These are phyloP conservation scores for Hirtodrosophila cameraria DNA, from an alignment of 2,888 invertebrate genomes.

Conservation along the genomic window DNA sequence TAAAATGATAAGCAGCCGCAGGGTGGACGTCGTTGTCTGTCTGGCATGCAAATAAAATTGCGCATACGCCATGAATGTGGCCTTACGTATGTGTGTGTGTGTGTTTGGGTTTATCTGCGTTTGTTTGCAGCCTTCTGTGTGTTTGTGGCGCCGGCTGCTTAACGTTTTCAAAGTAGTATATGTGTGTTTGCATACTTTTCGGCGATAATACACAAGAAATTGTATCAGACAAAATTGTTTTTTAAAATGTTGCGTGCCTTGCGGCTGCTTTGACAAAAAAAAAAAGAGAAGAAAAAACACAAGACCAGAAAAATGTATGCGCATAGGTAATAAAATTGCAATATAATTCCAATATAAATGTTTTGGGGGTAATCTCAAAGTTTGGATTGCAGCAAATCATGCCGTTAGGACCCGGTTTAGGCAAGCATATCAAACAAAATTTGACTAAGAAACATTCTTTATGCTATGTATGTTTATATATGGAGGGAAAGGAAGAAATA, in stretches of 20 bases:
- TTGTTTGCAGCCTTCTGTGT: constrained; percentile 11
- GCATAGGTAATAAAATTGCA: constrained; percentile 74
- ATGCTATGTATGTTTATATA: no score
- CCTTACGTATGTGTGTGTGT: constrained; percentile 1
- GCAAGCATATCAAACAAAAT: constrained; percentile 12
- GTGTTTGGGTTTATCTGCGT: constrained; percentile 1
- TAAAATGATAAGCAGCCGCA: constrained; percentile 71
- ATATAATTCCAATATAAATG: constrained; percentile 71
- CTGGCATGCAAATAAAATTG: constrained; percentile 71
- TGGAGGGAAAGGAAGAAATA: not conserved
- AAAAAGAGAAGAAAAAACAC: not conserved
- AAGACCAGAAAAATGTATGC: constrained; percentile 21
- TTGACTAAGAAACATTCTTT: not conserved
- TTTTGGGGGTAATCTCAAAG: constrained; percentile 33
- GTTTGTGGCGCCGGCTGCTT: constrained; percentile 30
- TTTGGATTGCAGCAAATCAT: constrained; percentile 50
- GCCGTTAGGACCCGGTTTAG: not conserved
- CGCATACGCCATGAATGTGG: constrained; percentile 65
- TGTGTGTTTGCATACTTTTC: constrained; percentile 60
- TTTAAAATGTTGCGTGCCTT: constrained; percentile 74
- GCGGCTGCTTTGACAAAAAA: constrained; percentile 50
- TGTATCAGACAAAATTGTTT: constrained; percentile 71
- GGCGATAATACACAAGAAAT: constrained; percentile 66
- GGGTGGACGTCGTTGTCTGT: constrained; percentile 47
- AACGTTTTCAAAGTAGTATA: constrained; percentile 4